phyloP scores from a whole-genome alignment of 2,888 invertebrate genomes.

The Flexamia atlantica region DNA sequence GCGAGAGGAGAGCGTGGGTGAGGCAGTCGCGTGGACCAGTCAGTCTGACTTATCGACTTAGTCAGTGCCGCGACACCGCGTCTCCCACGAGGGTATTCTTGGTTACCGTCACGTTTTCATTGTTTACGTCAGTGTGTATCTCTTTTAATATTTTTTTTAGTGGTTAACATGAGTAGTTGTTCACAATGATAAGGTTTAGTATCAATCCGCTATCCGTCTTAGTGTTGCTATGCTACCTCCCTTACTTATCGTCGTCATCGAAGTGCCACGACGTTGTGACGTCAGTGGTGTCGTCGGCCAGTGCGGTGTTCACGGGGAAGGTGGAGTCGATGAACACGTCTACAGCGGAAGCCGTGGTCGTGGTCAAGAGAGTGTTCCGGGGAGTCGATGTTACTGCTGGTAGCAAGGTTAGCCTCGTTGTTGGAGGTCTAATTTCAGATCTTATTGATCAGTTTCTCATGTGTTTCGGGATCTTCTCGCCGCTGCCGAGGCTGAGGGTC shows the following conservation, averaged over 20 bases:
- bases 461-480: constrained; percentile 54
- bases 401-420: not conserved
- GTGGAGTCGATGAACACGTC: constrained; percentile 50
- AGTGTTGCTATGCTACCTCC: too few relatives aligned
- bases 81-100: not conserved
- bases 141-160: too few relatives aligned
- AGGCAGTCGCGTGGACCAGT: not conserved
- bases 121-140: too few relatives aligned
- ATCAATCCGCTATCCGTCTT: too few relatives aligned
- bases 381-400: not conserved
- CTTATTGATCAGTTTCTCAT: constrained; percentile 41
- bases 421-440: not conserved
- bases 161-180: too few relatives aligned
- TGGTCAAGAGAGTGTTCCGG: constrained; percentile 49
- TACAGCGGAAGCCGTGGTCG: constrained; percentile 30
- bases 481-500: constrained; percentile 37
- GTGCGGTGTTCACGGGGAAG: constrained; percentile 61
- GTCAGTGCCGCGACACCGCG: constrained; percentile 9
- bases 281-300: constrained; percentile 27
- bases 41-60: too few relatives aligned
- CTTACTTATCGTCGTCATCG: not conserved
- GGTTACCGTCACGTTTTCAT: too few relatives aligned
- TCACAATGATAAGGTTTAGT: too few relatives aligned
- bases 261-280: constrained; percentile 24
- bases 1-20: not conserved